A percentile compares a stretch with the other conserved stretches of the same genome.
These are phyloP conservation scores for Sorex araneus DNA, from an alignment of 2,113 vertebrate species.

Conservation along the genomic window DNA sequence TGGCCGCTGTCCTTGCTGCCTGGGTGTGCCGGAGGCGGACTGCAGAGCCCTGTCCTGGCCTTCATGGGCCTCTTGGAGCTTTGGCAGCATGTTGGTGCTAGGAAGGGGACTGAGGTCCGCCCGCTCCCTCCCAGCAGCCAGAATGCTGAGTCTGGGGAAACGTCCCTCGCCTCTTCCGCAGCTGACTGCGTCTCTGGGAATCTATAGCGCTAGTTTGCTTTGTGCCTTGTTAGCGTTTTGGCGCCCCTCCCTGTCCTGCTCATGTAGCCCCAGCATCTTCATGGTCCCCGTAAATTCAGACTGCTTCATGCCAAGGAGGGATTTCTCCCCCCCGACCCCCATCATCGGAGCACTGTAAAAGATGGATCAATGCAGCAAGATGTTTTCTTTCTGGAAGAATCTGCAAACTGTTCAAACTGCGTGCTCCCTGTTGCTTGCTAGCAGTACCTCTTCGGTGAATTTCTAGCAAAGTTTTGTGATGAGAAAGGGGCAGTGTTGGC, in stretches of 20 bases:
- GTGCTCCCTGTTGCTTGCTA: constrained; percentile 56
- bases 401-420: constrained; percentile 39
- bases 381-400: constrained; percentile 63
- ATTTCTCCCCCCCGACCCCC: background rate
- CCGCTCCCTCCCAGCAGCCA: constrained; percentile 11
- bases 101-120: background rate
- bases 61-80: background rate
- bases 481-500: constrained; percentile 76
- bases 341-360: constrained; percentile 56
- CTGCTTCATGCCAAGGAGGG: constrained; percentile 36
- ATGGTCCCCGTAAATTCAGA: constrained; percentile 35
- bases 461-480: constrained; percentile 68
- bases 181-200: constrained; percentile 9
- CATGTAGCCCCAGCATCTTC: constrained; percentile 62
- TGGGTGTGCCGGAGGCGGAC: background rate
- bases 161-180: background rate
- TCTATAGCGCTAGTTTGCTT: background rate
- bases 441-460: background rate
- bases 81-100: background rate
- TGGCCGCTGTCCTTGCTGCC: background rate
- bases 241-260: background rate
- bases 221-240: constrained; percentile 41
- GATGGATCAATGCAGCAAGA: background rate
- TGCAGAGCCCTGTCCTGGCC: background rate
- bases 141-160: constrained; percentile 34